These are phyloP conservation scores for Cryptotis parvus DNA, from an alignment of 2,113 vertebrate genomes.

Conservation along the genomic window DNA sequence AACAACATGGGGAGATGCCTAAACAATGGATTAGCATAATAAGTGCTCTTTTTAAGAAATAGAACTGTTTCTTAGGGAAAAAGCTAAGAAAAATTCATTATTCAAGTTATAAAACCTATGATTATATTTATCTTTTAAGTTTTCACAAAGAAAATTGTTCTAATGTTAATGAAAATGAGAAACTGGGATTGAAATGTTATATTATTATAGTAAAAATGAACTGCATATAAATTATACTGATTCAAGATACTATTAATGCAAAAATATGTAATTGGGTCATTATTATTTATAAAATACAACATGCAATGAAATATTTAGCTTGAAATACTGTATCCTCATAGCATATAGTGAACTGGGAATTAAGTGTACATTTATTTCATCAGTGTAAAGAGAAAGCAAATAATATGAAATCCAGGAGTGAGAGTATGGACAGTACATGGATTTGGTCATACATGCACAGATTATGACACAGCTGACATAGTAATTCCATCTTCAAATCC, in stretches of 20 bases:
- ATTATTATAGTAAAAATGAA: slow-evolving; percentile 48
- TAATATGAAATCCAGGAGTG: neutral
- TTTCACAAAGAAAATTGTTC: slow-evolving; percentile 50
- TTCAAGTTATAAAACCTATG: slow-evolving; percentile 36
- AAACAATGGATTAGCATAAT: slow-evolving; percentile 30
- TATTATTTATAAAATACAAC: slow-evolving; percentile 71
- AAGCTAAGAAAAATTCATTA: slow-evolving; percentile 18
- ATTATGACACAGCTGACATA: slow-evolving; percentile 41
- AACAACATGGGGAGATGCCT: neutral
- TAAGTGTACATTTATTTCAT: slow-evolving; percentile 48
- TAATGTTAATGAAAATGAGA: slow-evolving; percentile 60
- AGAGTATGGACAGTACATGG: neutral
- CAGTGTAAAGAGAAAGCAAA: slow-evolving; percentile 48
- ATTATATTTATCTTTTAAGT: slow-evolving; percentile 64
- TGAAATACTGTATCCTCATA: slow-evolving; percentile 51
- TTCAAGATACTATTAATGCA: slow-evolving; percentile 32
- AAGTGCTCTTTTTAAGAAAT: slow-evolving; percentile 17
- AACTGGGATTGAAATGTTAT: slow-evolving; percentile 46
- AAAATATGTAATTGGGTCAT: slow-evolving; percentile 65
- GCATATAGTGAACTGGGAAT: slow-evolving; percentile 37
- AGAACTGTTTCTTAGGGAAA: slow-evolving; percentile 10
- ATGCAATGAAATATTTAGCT: slow-evolving; percentile 56
- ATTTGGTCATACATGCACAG: neutral
- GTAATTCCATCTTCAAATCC: slow-evolving; percentile 59
- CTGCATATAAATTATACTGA: slow-evolving; percentile 53